Evolutionary conservation across 2,888 invertebrate genomes (phyloP), one percentile per base, ranked within the genome.

Genomic region (Tenthredo livida): DNA sequence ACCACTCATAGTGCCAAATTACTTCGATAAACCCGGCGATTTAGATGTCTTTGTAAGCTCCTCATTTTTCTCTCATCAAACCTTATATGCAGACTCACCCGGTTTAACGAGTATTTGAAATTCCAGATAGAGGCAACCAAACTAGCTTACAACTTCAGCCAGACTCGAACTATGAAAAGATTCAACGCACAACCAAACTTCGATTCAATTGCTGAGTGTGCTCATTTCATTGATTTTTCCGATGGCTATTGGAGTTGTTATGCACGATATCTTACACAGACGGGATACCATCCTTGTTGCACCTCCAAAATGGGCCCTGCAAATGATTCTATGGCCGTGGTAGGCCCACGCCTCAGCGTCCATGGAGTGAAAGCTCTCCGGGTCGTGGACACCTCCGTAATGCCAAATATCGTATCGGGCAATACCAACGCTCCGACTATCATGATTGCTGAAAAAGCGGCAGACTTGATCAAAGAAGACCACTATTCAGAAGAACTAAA

Each of bases 401-500:
- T 98, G 97, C 98, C 98, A 0, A 95, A 93, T 0, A 97, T 98
- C 84, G 94, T 96, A 0, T 96, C 95, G 47, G 97, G 97, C 0
- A 97, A 98, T 90, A 97, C 97, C 0, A 97, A 97, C 89, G 97
- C 97, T 0, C 97, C 97, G 0, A 95, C 95, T 0, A 96, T 97
- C 73, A 97, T 97, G 97, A 96, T 98, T 70, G 97, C 96, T 0
- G 97, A 98, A 90, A 97, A 97, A 90, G 97, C 96, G 0, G 95
- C 97, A 33, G 33, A 33, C 33, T 33, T 33, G 2, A 33, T 33
- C 33, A 33, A 33, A 33, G 33, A 33, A 33, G 33, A 33, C 33
- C 4, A 33, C 33, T 94, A 95, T 9, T 94, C 98, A 7, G 94
- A 98, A 47, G 96, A 98, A 0, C 21, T 21, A 0, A n/a, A 61